Base-by-base conservation (phyloP, 1,140 invertebrate species). In the Tribolium madens region DNA sequence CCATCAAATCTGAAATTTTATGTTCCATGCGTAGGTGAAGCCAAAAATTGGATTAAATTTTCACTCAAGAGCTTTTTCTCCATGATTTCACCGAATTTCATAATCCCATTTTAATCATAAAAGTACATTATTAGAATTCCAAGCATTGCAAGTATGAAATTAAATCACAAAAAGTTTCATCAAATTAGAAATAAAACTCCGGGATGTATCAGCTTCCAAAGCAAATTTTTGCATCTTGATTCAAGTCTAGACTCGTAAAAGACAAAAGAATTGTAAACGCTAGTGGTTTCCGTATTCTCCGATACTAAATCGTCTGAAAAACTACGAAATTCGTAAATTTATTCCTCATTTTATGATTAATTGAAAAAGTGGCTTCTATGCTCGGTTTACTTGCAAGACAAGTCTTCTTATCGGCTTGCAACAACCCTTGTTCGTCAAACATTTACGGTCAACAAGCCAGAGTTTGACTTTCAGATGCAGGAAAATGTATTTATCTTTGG, bases 21-120 rank as follows among this genome's bases (percentile, higher is more conserved):
- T 26, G 52, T 53, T 15, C 12, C 15, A 13, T 21, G 52, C 14
- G 18, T 18, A 17, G 52, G 52, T 57, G 17, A 57, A 57, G 1
- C 17, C 15, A 6, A 7, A 36, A 36, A 36, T 36, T 36, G 52
- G 18, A 57, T 57, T 57, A 57, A 21, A 57, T 57, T 57, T 57
- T 57, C 15, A 17, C 18, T 57, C 17, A 57, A 57, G 52, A 57
- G 52, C 14, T 57, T 57, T 9, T 57, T 57, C 52, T 57, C 52
- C 52, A 57, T 26, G 15, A 57, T 18, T 57, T 57, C 52, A 57
- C 52, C 21, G 21, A 26, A 26, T 26, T 26, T 26, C 21, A 26
- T 26, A 26, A 26, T 26, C 6, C 21, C 21, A 26, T 4, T 26
- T 26, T 26, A 26, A 26, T 26, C 6, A 26, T 26, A 26, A 26